Evolutionary conservation across 2,888 invertebrate species (phyloP).

Genomic region (Timema podura): DNA sequence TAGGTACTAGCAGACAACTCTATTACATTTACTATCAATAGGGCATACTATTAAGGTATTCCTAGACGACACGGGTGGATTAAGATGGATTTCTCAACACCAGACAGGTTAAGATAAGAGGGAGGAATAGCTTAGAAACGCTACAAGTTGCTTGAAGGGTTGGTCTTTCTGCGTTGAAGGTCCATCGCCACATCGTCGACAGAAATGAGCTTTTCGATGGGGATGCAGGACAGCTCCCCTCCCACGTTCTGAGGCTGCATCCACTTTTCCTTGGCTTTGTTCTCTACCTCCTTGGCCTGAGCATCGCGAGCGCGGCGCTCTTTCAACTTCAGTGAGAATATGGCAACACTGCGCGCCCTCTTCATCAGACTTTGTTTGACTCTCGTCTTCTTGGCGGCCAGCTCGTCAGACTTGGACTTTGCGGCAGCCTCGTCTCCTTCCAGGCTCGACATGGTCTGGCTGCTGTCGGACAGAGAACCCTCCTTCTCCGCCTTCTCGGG

Average conservation of each 20-base stretch:
- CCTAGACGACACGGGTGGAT: too few relatives aligned
- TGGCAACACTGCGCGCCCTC: slow-evolving; percentile 78
- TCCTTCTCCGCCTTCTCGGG: slow-evolving; percentile 43
- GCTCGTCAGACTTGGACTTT: slow-evolving; percentile 26
- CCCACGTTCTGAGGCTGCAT: slow-evolving; percentile 57
- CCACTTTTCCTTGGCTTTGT: slow-evolving; percentile 49
- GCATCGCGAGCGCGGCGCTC: slow-evolving; percentile 76
- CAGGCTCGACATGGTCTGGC: slow-evolving; percentile 54
- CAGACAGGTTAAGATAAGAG: not conserved
- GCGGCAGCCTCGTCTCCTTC: slow-evolving; percentile 43
- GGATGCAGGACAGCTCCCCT: slow-evolving; percentile 78
- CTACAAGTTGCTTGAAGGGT: slow-evolving; percentile 25
- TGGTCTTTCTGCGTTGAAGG: slow-evolving; percentile 32
- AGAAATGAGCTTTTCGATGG: slow-evolving; percentile 68
- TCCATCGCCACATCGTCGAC: slow-evolving; percentile 48
- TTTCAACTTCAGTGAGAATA: slow-evolving; percentile 76
- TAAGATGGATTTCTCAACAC: too few relatives aligned
- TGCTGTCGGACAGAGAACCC: slow-evolving; percentile 47
- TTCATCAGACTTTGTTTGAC: slow-evolving; percentile 76
- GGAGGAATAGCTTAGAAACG: not conserved
- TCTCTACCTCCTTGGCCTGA: slow-evolving; percentile 59
- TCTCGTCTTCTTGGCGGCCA: slow-evolving; percentile 55
- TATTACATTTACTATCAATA: too few relatives aligned
- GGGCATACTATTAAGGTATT: too few relatives aligned
- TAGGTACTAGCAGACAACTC: too few relatives aligned